Base-by-base conservation (phyloP, 2,113 vertebrate genomes). In the Oostethus manadensis region DNA sequence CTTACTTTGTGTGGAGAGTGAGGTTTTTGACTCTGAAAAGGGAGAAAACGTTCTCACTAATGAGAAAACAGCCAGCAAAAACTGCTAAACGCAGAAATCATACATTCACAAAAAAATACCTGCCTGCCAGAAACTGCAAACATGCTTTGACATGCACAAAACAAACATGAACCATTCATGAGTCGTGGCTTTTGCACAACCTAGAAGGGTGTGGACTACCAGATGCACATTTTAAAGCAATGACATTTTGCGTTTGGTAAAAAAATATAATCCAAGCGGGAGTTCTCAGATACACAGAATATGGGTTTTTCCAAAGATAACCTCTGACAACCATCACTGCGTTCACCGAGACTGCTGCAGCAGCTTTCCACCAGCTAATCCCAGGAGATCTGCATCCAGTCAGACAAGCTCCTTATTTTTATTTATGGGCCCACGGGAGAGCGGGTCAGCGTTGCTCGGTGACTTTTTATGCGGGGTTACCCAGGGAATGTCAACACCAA, bases 361-460 rank as follows among this genome's bases (percentile, higher is more conserved):
- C 60, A 18, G 18, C 53, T 55, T 62, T 60, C 64, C 20, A 56
- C 9, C 42, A 64, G 59, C 56, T 84, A 81, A 83, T 79, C 81
- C 72, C 70, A 14, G 13, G 14, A 51, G 66, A 67, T 61, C 53
- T 59, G 48, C 69, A 45, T 56, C 62, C 67, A 70, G 63, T 66
- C 78, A 81, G 72, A 79, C 79, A 85, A 85, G 76, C 85, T 73
- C 53, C 79, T 84, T 81, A 87, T 53, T 68, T 64, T 70, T 82
- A 85, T 85, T 81, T 77, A 53, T 72, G 74, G 72, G 8, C 61
- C 58, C 20, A 35, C 33, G 18, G 40, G 73, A 79, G 58, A 66
- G 71, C 67, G 80, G 75, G 74, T 74, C 70, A 64, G 62, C 22
- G 33, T 59, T 17, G 70, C 62, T 46, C 1, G 11, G 18, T 59